Evolutionary conservation across 2,797 vertebrate species (phyloP).

Genomic region (Fundulus diaphanus): DNA sequence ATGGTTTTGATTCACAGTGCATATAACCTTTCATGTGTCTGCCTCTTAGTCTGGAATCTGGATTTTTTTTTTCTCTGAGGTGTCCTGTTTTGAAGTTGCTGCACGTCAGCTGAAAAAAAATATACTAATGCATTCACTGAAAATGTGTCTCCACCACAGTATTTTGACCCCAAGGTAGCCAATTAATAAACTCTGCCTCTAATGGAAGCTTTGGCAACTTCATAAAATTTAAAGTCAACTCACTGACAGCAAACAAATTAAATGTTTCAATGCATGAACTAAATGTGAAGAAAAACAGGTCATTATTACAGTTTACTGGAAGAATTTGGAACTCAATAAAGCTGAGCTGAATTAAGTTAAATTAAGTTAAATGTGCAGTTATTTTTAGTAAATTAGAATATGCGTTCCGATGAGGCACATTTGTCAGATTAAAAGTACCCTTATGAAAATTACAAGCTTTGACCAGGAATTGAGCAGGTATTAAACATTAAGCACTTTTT

Average conservation of each 20-base stretch:
- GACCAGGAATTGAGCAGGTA: background rate
- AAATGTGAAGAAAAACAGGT: background rate
- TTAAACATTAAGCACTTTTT: background rate
- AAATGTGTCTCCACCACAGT: slow-evolving; percentile 26
- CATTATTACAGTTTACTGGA: background rate
- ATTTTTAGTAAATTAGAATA: background rate
- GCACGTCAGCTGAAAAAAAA: slow-evolving; percentile 23
- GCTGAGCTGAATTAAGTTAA: background rate
- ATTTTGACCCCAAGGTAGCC: slow-evolving; percentile 30
- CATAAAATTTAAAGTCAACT: slow-evolving; percentile 1
- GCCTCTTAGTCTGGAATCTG: slow-evolving; percentile 35
- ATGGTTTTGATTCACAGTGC: slow-evolving; percentile 20
- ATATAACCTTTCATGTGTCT: slow-evolving; percentile 6
- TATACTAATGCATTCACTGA: slow-evolving; percentile 37
- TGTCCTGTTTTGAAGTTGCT: slow-evolving; percentile 43
- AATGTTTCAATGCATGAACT: slow-evolving; percentile 9
- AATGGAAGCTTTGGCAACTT: background rate
- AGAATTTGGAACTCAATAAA: background rate
- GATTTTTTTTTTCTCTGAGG: slow-evolving; percentile 15
- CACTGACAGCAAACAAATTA: slow-evolving; percentile 8
- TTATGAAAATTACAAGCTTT: background rate
- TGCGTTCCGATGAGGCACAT: background rate
- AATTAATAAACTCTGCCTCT: slow-evolving; percentile 39
- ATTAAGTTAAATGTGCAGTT: too few relatives aligned
- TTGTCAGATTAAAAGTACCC: background rate